These are phyloP conservation scores for Xenus cinereus DNA, from an alignment of 2,113 vertebrate genomes.

Conservation along the genomic window DNA sequence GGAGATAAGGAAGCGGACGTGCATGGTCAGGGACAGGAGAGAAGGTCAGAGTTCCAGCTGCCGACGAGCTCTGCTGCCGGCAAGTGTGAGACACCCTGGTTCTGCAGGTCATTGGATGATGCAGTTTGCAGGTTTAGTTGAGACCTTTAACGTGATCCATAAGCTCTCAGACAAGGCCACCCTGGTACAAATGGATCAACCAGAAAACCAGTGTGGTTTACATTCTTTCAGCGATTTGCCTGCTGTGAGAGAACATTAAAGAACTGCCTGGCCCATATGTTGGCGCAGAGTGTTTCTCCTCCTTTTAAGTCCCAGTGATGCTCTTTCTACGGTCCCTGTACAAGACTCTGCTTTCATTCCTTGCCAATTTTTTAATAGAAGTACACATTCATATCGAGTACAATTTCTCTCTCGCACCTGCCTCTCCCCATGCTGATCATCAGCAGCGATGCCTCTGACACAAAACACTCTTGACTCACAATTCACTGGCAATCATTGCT, in stretches of 20 bases:
- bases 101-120: background rate
- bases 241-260: background rate
- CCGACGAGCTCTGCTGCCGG: background rate
- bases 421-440: background rate
- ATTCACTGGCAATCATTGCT: background rate
- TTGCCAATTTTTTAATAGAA: background rate
- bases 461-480: background rate
- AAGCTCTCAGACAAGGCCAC: background rate
- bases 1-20: background rate
- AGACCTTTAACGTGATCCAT: background rate
- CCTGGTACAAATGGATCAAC: background rate
- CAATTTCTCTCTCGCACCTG: fast-evolving
- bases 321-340: background rate
- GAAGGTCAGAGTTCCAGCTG: background rate
- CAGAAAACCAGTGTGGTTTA: background rate
- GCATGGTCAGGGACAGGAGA: background rate
- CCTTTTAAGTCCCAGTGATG: background rate
- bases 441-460: background rate
- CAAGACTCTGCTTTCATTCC: background rate
- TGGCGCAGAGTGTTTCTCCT: background rate
- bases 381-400: background rate
- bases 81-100: background rate
- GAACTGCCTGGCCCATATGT: background rate
- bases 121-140: background rate
- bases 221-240: background rate